phyloP scores from a whole-genome alignment of 2,113 vertebrate genomes.

The Pseudorasbora parva region DNA sequence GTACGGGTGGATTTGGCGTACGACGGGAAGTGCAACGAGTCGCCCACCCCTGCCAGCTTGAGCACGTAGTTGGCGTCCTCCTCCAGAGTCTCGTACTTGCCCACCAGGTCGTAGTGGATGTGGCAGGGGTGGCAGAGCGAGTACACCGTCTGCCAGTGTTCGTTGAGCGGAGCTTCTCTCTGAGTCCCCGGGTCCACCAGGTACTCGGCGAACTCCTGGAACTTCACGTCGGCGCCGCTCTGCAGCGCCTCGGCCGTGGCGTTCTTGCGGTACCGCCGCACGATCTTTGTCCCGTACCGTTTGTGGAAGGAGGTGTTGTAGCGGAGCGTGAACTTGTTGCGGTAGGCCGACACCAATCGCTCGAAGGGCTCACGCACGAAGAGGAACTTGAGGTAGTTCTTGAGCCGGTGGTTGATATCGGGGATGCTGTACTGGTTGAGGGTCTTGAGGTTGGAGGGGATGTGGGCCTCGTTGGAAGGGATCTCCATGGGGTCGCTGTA shows the following conservation, averaged over 20 bases:
- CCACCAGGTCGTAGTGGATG: constrained; percentile 96
- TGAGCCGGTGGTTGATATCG: constrained; percentile 96
- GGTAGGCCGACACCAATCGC: constrained; percentile 94
- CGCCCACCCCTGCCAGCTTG: constrained; percentile 84
- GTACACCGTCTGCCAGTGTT: constrained; percentile 96
- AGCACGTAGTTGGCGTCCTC: constrained; percentile 92
- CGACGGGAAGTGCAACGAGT: constrained; percentile 89
- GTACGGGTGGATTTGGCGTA: constrained; percentile 97
- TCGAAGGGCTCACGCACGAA: constrained; percentile 97
- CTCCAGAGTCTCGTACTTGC: constrained; percentile 95
- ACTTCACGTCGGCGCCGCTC: constrained; percentile 87
- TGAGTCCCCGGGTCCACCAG: constrained; percentile 91
- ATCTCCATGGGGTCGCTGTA: constrained; percentile 97
- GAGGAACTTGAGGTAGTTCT: constrained; percentile 97
- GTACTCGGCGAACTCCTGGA: constrained; percentile 92
- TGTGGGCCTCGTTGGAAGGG: constrained; percentile 91
- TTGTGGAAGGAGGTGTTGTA: constrained; percentile 99
- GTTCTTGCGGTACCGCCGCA: constrained; percentile 91
- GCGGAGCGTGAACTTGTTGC: constrained; percentile 98
- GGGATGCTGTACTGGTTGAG: constrained; percentile 96
- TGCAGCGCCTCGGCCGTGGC: constrained; percentile 91
- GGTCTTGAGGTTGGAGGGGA: constrained; percentile 93
- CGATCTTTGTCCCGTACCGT: constrained; percentile 94
- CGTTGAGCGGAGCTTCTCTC: constrained; percentile 93
- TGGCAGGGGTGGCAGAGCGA: constrained; percentile 97